Percentiles rank a stretch among this genome's conserved stretches.
Conservation (phyloP, 2,797 vertebrate genomes). For the Somateria mollissima region DNA sequence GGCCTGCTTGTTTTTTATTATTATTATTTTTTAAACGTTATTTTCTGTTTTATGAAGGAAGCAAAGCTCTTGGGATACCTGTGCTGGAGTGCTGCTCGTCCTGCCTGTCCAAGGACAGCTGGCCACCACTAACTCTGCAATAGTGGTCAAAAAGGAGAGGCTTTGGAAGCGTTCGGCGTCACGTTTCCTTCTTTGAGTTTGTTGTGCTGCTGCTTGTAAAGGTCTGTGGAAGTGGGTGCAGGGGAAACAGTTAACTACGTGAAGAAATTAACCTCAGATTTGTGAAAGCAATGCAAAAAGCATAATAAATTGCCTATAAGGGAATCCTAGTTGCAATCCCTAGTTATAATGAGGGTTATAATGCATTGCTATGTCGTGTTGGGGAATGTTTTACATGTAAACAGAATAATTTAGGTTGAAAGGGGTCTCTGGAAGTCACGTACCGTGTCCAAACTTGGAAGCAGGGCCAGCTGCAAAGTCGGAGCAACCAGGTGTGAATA, state of each 20-base stretch:
- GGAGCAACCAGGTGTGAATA: rapidly evolving
- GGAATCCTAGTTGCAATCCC: not conserved
- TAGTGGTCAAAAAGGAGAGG: not conserved
- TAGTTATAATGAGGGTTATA: not conserved
- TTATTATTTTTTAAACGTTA: not conserved
- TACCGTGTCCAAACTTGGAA: not conserved
- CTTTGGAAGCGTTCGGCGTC: not conserved
- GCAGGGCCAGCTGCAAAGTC: not conserved
- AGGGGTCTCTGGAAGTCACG: not conserved
- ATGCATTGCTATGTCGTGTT: not conserved
- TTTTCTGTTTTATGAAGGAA: not conserved
- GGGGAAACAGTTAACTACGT: not conserved
- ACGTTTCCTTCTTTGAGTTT: not conserved
- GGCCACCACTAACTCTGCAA: not conserved
- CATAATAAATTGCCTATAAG: not conserved
- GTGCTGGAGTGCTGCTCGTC: not conserved
- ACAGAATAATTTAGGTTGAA: not conserved
- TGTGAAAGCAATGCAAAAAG: not conserved
- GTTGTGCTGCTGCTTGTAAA: not conserved
- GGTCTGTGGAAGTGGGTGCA: not conserved
- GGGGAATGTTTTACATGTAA: not conserved
- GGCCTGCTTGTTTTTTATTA: not conserved
- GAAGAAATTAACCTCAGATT: not conserved
- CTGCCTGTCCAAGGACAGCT: not conserved
- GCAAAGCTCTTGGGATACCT: not conserved